Evolutionary conservation across 2,888 invertebrate genomes (phyloP), one percentile per base, ranked within the genome.

Genomic region (Microctonus aethiopoides): DNA sequence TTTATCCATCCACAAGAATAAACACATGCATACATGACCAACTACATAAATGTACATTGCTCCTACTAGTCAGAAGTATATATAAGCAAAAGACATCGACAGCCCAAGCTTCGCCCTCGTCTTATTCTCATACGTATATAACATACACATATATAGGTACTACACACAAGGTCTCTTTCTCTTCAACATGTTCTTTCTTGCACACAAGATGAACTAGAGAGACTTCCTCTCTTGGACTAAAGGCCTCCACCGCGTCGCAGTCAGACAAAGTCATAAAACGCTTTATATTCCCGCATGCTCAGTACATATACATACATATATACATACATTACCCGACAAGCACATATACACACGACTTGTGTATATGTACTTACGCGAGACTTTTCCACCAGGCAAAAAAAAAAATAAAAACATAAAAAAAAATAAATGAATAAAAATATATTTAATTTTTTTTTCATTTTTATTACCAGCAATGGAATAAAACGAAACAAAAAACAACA

Each of bases 221-320:
- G 46, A 46, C 46, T 32, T 57, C 32, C 32, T 57, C 57, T 32
- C n/a, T n/a, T 29, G 20, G 32, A 32, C 29, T 32, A 57, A 57
- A 57, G 57, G 67, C 39, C 57, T 68, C 67, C 36, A 51, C 70
- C 69, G 63, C 68, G 68, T 24, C 63, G 57, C 51, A 69, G 72
- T 73, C 74, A 74, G 73, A 74, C 76, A 72, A 73, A 73, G 74
- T 76, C 76, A 69, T 76, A 75, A 76, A 76, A 76, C 74, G 75
- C 73, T 76, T 76, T 76, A 76, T 76, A 76, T 74, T 75, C 75
- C 71, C 67, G 72, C 72, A 67, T 75, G 71, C 72, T 69, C 72
- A 67, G 69, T 32, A 61, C 67, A 64, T 60, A 73, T 61, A 60
- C 51, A 29, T 62, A 65, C 72, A 68, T 61, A 68, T 63, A 68